Evolutionary conservation across 2,888 invertebrate genomes (phyloP).

Genomic region (Agrilus mali): DNA sequence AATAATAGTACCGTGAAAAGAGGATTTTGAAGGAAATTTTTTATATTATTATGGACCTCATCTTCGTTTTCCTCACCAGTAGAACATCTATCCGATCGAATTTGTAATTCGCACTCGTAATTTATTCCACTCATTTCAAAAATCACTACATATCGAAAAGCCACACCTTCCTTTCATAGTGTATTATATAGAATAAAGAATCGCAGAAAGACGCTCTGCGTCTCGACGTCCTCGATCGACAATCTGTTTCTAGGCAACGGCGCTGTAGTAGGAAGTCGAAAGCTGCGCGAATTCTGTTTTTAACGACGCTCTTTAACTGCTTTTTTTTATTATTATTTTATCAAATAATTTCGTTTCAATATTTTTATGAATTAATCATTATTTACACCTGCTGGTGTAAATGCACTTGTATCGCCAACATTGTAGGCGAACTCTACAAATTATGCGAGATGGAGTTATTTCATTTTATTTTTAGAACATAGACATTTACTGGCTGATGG

Average conservation of each 20-base stretch:
- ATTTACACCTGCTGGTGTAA: too few species aligned
- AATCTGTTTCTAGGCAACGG: slow-evolving; percentile 4
- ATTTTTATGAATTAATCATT: too few species aligned
- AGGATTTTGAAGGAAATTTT: neutral
- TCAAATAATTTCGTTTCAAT: too few species aligned
- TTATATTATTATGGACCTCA: slow-evolving; percentile 14
- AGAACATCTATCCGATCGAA: slow-evolving; percentile 26
- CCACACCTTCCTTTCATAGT: slow-evolving; percentile 28
- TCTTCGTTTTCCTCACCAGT: slow-evolving; percentile 25
- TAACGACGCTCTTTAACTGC: neutral
- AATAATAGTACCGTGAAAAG: neutral
- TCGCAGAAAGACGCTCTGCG: slow-evolving; percentile 23
- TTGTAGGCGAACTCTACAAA: too few species aligned
- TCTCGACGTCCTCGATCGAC: slow-evolving; percentile 18
- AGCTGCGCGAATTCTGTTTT: slow-evolving; percentile 1
- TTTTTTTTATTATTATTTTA: too few species aligned
- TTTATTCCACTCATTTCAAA: slow-evolving; percentile 25
- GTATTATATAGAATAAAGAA: slow-evolving; percentile 7
- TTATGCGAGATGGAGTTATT: too few species aligned
- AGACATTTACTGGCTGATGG: too few species aligned
- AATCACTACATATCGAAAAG: slow-evolving; percentile 24
- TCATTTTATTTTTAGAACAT: too few species aligned
- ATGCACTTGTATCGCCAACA: too few species aligned
- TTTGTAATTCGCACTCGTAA: slow-evolving; percentile 23
- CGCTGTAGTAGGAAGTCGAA: slow-evolving; percentile 6